A percentile compares a stretch with the other conserved stretches of the same genome.
Conservation (phyloP, 2,113 vertebrate species). For the Cyphomyrus plagiostoma region DNA sequence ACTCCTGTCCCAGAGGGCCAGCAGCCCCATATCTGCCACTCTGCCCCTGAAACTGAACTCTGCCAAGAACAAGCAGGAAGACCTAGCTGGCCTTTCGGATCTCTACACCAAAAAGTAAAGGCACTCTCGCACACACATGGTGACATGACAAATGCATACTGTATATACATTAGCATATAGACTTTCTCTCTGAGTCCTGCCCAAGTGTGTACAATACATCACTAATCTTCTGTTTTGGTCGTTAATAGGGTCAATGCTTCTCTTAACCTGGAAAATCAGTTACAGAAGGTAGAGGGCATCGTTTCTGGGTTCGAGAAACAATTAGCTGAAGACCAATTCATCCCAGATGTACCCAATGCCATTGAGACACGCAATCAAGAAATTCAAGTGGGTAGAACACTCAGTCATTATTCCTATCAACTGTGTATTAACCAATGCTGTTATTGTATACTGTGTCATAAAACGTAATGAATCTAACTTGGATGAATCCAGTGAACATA, state of each 20-base stretch:
- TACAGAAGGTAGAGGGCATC: slow-evolving; percentile 70
- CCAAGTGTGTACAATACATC: neutral
- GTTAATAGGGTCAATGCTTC: slow-evolving; percentile 72
- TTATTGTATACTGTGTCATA: neutral
- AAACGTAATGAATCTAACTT: neutral
- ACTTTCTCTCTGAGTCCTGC: neutral
- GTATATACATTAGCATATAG: neutral
- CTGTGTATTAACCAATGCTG: neutral
- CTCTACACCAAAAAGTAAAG: slow-evolving; percentile 81
- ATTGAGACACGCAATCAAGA: slow-evolving; percentile 63
- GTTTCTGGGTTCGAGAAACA: slow-evolving; percentile 72
- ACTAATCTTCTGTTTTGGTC: neutral
- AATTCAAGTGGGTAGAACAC: slow-evolving; percentile 65
- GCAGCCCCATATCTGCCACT: slow-evolving; percentile 55
- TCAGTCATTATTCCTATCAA: neutral
- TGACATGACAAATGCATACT: neutral
- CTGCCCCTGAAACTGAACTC: slow-evolving; percentile 68
- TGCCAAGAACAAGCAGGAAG: slow-evolving; percentile 72
- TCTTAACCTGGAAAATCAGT: slow-evolving; percentile 78
- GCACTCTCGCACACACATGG: neutral
- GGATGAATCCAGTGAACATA: neutral
- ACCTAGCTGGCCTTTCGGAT: slow-evolving; percentile 63
- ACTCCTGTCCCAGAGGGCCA: slow-evolving; percentile 59
- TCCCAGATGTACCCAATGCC: slow-evolving; percentile 61
- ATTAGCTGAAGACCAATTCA: slow-evolving; percentile 67